Base-by-base conservation (phyloP, 2,888 invertebrate species). In the Encarsia formosa region DNA sequence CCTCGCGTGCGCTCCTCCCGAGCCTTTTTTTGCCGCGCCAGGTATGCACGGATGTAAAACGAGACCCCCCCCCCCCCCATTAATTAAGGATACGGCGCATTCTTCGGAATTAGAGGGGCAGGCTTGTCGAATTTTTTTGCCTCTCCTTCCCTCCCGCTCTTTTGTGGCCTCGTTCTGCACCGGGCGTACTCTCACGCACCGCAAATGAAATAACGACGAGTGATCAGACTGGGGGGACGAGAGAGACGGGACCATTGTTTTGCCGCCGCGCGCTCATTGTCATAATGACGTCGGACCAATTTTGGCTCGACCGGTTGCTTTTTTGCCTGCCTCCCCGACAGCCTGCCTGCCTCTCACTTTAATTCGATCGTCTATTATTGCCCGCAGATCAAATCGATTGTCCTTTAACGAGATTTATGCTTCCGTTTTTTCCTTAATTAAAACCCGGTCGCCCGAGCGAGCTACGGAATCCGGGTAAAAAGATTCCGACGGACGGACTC, bases 21-120 rank as follows among this genome's bases (percentile, higher is more conserved):
- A 39, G 38, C 41, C 38, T 43, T 47, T 47, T 52, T 52, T 42
- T 22, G 29, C 18, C 15, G 15, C 4, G 19, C 5, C 3, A 16
- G n/a, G 22, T 22, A 22, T 24, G 32, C 38, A 39, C 11, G 19
- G 40, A 40, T 34, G 34, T 34, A 34, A 34, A 34, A 34, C 40
- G 40, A 31, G 40, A 38, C 31, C 34, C 31, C 20, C 39, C n/a
- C 38, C 6, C 42, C 39, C 13, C 40, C 48, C 43, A 50, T 50
- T 54, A 50, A 54, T 54, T 54, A 54, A 46, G 49, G 54, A 54
- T 54, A 49, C 54, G 49, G 34, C 46, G 42, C 54, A 31, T 50
- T 54, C 53, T 19, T 49, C 44, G 45, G 45, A 53, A 53, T 53
- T 49, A 49, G 49, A 34, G 48, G 24, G 44, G 34, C 22, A 6